Base-by-base conservation (phyloP, 1,140 invertebrate species). In the Notospermus geniculatus region DNA sequence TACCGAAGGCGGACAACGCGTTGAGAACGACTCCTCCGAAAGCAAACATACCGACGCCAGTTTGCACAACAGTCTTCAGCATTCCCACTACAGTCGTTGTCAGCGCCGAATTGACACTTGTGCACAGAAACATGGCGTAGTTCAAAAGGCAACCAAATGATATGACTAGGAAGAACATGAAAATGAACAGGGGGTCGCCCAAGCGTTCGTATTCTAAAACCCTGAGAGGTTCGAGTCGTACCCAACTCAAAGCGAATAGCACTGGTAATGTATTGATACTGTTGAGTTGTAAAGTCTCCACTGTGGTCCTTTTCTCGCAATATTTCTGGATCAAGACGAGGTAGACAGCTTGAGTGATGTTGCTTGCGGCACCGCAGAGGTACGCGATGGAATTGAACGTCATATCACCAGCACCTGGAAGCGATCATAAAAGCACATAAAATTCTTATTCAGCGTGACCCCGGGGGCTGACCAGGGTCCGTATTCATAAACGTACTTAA, bases 81-180 rank as follows among this genome's bases (percentile, higher is more conserved):
- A 83, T 80, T 1, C 82, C 83, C 2, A 84, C 79, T 17, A 85
- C 70, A 65, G 80, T 82, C 1, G 84, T 84, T 0, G 84, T 85
- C 41, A 85, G 68, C 1, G 84, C 84, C 15, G 81, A 83, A 23
- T 81, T 84, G 46, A 81, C 67, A 54, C 75, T 77, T 0, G 83
- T 84, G 65, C 84, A 84, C 46, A 84, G 71, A 67, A 85, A 85
- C 50, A 84, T 67, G 1, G 83, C 79, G 65, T 83, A 84, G 66
- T 84, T 84, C 23, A 84, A 67, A 2, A 84, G 61, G 36, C 76
- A 78, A 0, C 84, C 84, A 57, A 83, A 67, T 29, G 71, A 63
- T 28, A 84, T 73, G 23, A 84, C 72, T 2, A 72, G 27, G 30
- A 74, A 52, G 60, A 84, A 80, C 9, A 77, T 54, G 9, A 78